A percentile compares a stretch with the other conserved stretches of the same genome.
These are phyloP conservation scores for Brenthis hecate DNA, from an alignment of 2,888 invertebrate genomes.

Conservation along the genomic window DNA sequence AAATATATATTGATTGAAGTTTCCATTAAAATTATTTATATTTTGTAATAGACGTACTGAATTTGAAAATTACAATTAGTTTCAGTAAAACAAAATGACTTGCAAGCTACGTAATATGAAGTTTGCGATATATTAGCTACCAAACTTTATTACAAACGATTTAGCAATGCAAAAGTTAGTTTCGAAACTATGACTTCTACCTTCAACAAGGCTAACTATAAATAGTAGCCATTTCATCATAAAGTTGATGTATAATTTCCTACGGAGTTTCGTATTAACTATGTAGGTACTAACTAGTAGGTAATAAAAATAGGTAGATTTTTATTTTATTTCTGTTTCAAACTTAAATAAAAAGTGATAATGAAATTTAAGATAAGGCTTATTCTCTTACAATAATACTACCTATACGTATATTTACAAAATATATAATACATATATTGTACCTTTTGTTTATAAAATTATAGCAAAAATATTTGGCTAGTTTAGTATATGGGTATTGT, in stretches of 20 bases:
- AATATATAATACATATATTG: no score
- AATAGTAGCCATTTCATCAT: conserved; percentile 31
- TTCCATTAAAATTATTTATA: no score
- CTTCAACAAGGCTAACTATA: conserved; percentile 30
- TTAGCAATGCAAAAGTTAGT: conserved; percentile 35
- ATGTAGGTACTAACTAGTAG: not conserved
- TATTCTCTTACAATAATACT: no score
- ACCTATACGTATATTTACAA: no score
- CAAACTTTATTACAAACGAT: conserved; percentile 28
- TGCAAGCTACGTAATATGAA: conserved; percentile 15
- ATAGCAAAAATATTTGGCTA: no score
- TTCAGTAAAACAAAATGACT: conserved; percentile 17
- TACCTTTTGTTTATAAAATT: no score
- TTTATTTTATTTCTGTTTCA: not conserved
- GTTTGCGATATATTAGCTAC: conserved; percentile 30
- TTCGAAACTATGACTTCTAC: conserved; percentile 34
- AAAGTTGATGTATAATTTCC: conserved; percentile 31
- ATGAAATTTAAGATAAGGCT: no score
- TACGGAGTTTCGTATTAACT: not conserved
- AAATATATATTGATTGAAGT: no score
- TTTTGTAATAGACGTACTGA: not conserved
- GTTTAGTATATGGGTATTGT: no score
- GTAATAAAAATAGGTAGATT: not conserved
- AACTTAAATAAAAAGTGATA: not conserved
- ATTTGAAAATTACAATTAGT: not conserved